phyloP scores from a whole-genome alignment of 1,140 invertebrate species.

The Drosophila littoralis region DNA sequence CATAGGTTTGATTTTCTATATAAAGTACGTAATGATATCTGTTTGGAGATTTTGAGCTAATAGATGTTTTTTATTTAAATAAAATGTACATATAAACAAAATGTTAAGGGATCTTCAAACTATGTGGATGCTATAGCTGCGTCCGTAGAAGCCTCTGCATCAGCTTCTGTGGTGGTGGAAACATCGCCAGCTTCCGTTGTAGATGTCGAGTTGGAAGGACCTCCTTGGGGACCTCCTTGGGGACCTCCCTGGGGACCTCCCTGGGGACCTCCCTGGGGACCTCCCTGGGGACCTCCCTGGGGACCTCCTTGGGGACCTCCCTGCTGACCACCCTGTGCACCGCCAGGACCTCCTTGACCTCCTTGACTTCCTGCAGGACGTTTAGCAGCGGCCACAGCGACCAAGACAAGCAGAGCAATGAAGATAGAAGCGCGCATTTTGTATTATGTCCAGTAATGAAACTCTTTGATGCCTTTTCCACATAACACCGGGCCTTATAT shows the following conservation, averaged over 20 bases:
- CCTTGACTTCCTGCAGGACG: constrained; percentile 19
- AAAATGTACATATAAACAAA: not conserved
- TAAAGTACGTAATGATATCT: no score
- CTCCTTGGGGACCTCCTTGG: not conserved
- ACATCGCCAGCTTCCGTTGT: not conserved
- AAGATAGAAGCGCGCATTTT: constrained; percentile 41
- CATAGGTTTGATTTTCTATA: no score
- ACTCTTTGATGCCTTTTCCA: not conserved
- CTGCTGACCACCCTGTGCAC: not conserved
- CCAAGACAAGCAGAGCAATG: constrained; percentile 30
- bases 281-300: no score
- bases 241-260: constrained; percentile 8
- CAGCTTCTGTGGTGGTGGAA: not conserved
- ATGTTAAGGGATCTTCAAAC: not conserved
- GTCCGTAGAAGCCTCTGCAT: not conserved
- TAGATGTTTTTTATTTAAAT: not conserved
- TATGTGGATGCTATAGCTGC: not conserved
- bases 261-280: not conserved
- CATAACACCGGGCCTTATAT: constrained; percentile 25
- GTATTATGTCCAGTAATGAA: constrained; percentile 1
- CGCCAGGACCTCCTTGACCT: not conserved
- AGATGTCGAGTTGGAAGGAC: not conserved
- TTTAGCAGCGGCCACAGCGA: constrained; percentile 37
- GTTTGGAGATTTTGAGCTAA: not conserved
- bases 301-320: constrained; percentile 1